These are phyloP conservation scores for Lathronympha strigana DNA, from an alignment of 2,888 invertebrate genomes.

Conservation along the genomic window DNA sequence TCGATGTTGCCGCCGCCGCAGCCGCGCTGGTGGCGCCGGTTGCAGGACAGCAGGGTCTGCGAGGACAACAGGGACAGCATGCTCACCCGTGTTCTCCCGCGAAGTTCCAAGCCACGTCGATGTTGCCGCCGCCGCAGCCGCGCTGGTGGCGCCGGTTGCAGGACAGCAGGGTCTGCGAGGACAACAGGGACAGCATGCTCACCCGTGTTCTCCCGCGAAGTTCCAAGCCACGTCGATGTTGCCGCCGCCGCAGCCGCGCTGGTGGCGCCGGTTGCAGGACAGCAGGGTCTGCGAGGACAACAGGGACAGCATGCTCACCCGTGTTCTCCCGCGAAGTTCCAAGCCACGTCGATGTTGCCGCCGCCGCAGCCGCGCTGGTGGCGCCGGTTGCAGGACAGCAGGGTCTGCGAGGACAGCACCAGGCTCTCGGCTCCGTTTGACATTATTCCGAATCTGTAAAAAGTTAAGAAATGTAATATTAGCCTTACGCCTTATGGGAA, in stretches of 20 bases:
- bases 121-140: no score
- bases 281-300: no score
- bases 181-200: slow-evolving; percentile 47
- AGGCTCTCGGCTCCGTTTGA: slow-evolving; percentile 91
- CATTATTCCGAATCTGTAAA: slow-evolving; percentile 89
- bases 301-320: slow-evolving; percentile 80
- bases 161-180: no score
- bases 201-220: slow-evolving; percentile 92
- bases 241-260: no score
- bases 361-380: slow-evolving; percentile 93
- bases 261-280: slow-evolving; percentile 93
- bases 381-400: slow-evolving; percentile 92
- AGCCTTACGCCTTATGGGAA: background rate
- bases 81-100: no score
- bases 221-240: slow-evolving; percentile 97
- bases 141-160: no score
- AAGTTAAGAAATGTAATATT: background rate
- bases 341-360: slow-evolving; percentile 95
- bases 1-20: no score
- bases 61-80: no score
- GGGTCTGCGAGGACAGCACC: slow-evolving; percentile 91
- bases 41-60: no score
- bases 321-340: slow-evolving; percentile 92
- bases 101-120: no score
- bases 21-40: no score